Conservation (phyloP, 1,140 invertebrate species). For the Lepidurus couesii region DNA sequence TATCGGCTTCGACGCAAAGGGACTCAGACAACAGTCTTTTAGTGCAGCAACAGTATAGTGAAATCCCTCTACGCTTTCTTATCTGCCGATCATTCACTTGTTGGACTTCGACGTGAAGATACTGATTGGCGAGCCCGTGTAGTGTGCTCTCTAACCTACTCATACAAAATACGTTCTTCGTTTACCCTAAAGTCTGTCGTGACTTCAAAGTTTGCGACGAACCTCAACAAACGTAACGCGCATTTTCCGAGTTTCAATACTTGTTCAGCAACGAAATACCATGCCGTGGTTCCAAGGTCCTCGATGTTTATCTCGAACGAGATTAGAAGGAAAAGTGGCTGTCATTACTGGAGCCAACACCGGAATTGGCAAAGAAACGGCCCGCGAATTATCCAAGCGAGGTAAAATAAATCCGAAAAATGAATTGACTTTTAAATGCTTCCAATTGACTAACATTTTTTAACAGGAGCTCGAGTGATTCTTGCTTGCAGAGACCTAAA, state of each 20-base stretch:
- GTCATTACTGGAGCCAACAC: constrained; percentile 57
- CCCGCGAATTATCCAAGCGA: constrained; percentile 50
- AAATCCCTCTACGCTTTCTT: not conserved
- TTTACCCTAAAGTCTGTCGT: no score
- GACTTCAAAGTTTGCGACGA: no score
- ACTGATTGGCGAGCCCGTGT: not conserved
- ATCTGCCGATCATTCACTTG: not conserved
- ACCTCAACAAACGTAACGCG: no score
- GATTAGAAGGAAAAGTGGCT: constrained; percentile 51
- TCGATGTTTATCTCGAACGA: constrained; percentile 22
- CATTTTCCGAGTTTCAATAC: no score
- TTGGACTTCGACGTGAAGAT: not conserved
- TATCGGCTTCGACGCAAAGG: constrained; percentile 13
- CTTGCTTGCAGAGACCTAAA: constrained; percentile 51
- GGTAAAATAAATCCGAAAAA: constrained; percentile 39
- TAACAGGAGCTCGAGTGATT: constrained; percentile 48
- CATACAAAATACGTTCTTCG: no score
- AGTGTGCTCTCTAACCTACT: no score
- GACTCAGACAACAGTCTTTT: not conserved
- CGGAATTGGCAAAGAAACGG: constrained; percentile 56
- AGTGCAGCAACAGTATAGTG: not conserved
- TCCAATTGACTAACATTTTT: no score
- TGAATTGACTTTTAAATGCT: no score
- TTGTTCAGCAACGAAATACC: not conserved
- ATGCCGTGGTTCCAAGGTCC: constrained; percentile 32